Evolutionary conservation across 2,113 vertebrate species (phyloP), one percentile per base, ranked within the genome.

Genomic region (Dasyornis broadbenti): DNA sequence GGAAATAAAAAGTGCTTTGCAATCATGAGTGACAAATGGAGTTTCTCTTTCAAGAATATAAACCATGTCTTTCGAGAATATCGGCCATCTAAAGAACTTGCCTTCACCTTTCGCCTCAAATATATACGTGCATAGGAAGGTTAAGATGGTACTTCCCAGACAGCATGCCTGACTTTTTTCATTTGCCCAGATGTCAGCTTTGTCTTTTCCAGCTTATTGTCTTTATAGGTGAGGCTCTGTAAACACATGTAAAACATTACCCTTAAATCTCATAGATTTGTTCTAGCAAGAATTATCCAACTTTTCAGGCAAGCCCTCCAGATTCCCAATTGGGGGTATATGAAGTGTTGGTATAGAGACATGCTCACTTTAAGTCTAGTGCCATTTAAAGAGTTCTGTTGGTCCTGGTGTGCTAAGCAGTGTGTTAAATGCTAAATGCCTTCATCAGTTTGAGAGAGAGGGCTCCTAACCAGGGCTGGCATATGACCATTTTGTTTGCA

Each of bases 1-100:
- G 81, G 52, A 89, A 92, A 81, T 63, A 61, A 81, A 87, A 91
- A 73, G 44, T 78, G 50, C 35, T 81, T 75, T 78, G 45, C 33
- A 61, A 30, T 59, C 11, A 18, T 2, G 4, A 21, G 21, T 94
- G 35, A 59, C 19, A 22, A 42, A 50, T 2, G 0, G 47, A 60
- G 45, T 82, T 96, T 82, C 52, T 81, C 39, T 81, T 87, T 82
- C 0, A 0, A 78, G 64, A 61, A 15, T 68, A 49, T 77, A 49
- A 60, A 0, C 35, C 31, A 19, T 23, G 39, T 73, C 30, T 81
- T 78, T 68, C 0, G 1, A 76, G 63, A 68, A 30, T 60, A 53
- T 77, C 42, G 50, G 0, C 47, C 33, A 22, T 39, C 39, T 95
- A 11, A 78, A 64, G n/a, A 86, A 28, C 50, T 70, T 82, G 15